Evolutionary conservation across 1,140 invertebrate genomes (phyloP).

Genomic region (Procambarus clarkii): DNA sequence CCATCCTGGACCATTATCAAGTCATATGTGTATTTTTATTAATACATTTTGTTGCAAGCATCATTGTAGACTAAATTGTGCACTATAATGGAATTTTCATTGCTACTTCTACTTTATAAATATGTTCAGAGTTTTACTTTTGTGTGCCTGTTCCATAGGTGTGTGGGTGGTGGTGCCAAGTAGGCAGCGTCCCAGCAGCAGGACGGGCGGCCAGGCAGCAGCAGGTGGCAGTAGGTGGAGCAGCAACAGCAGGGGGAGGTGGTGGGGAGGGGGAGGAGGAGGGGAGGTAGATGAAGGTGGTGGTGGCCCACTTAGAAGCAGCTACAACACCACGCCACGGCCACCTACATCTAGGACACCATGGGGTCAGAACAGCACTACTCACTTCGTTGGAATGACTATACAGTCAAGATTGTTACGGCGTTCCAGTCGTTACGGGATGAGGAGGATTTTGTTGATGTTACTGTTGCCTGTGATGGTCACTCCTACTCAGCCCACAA

Average conservation of each 20-base stretch:
- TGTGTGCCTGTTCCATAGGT: conserved; percentile 25
- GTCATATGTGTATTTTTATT: too few relatives aligned
- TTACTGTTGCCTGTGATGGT: conserved; percentile 89
- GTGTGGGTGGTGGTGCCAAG: conserved; percentile 69
- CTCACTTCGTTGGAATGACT: conserved; percentile 87
- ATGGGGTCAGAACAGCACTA: conserved; percentile 80
- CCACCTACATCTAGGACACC: conserved; percentile 17
- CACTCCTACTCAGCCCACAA: conserved; percentile 84
- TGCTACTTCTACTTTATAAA: too few relatives aligned
- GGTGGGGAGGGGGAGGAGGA: conserved; percentile 62
- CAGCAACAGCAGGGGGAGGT: conserved; percentile 40
- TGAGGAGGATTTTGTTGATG: conserved; percentile 89
- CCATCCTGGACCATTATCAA: too few relatives aligned
- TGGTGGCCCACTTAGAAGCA: conserved; percentile 22
- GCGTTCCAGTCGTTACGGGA: conserved; percentile 86
- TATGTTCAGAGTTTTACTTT: not conserved
- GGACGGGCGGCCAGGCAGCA: conserved; percentile 56
- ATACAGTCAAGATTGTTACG: conserved; percentile 84
- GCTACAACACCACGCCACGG: not conserved
- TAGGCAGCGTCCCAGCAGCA: conserved; percentile 63
- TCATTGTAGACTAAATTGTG: too few relatives aligned
- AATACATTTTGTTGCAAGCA: too few relatives aligned
- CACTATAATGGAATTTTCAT: too few relatives aligned
- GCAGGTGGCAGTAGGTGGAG: conserved; percentile 60
- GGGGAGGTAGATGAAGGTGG: conserved; percentile 64